These are phyloP conservation scores for Sarcophilus harrisii DNA, from an alignment of 2,797 vertebrate species.

Conservation along the genomic window DNA sequence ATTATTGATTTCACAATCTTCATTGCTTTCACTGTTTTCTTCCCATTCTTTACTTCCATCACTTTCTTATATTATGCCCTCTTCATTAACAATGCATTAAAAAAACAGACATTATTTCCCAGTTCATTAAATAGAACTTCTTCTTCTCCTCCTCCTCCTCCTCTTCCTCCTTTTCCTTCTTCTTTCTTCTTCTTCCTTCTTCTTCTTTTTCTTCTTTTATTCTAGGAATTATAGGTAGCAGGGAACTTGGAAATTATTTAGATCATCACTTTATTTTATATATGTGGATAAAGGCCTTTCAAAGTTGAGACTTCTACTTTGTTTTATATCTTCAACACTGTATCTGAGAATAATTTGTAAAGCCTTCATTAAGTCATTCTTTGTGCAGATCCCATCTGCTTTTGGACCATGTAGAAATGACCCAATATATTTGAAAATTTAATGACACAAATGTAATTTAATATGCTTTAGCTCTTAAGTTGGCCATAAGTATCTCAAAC, in stretches of 20 bases:
- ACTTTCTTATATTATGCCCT: neutral
- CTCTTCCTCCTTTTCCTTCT: neutral
- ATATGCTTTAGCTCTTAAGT: constrained; percentile 36
- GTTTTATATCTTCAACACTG: constrained; percentile 24
- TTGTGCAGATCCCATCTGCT: constrained; percentile 40
- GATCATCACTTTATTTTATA: neutral
- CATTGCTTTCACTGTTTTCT: neutral
- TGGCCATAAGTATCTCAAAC: neutral
- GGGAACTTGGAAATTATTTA: neutral
- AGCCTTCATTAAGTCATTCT: constrained; percentile 1
- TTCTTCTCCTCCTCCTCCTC: too few relatives aligned
- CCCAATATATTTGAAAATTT: constrained; percentile 18
- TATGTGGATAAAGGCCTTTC: neutral
- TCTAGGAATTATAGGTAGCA: neutral
- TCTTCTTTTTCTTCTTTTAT: neutral
- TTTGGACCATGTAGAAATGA: constrained; percentile 33
- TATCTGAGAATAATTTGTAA: constrained; percentile 21
- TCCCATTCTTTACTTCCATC: neutral
- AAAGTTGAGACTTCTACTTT: constrained; percentile 30
- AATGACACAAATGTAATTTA: constrained; percentile 43
- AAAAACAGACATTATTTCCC: neutral
- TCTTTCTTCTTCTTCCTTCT: neutral
- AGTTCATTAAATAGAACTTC: neutral
- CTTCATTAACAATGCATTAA: neutral
- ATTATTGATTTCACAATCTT: neutral